Conservation (phyloP, 2,113 vertebrate species). For the Mormyrus lacerda region DNA sequence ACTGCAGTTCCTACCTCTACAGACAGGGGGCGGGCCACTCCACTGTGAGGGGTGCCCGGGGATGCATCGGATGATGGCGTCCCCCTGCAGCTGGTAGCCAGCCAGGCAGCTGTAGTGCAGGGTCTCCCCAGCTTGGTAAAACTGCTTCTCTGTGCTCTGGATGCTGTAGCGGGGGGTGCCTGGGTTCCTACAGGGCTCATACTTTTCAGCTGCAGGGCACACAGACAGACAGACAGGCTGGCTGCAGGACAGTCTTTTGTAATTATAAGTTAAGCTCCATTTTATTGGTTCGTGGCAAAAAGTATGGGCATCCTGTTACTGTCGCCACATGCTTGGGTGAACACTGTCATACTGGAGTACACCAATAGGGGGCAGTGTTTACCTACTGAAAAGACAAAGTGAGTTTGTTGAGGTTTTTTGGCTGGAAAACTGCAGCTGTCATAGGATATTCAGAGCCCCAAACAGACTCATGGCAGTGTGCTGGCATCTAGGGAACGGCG, state of each 20-base stretch:
- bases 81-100: slow-evolving; percentile 78
- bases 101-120: slow-evolving; percentile 78
- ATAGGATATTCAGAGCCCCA: not conserved
- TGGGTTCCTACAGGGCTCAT: slow-evolving; percentile 86
- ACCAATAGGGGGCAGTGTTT: not conserved
- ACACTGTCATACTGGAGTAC: not conserved
- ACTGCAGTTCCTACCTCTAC: slow-evolving; percentile 59
- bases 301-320: not conserved
- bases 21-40: slow-evolving; percentile 82
- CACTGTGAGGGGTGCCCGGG: slow-evolving; percentile 90
- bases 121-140: slow-evolving; percentile 79
- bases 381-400: not conserved
- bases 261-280: not conserved
- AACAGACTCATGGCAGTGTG: not conserved
- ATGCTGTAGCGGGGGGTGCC: slow-evolving; percentile 72
- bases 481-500: not conserved
- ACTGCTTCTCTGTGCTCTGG: slow-evolving; percentile 74
- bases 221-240: not conserved
- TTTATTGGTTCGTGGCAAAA: not conserved
- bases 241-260: not conserved
- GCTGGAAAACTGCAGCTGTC: not conserved
- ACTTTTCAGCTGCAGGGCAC: slow-evolving; percentile 70
- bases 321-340: not conserved
- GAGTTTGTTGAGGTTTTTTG: not conserved
- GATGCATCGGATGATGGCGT: slow-evolving; percentile 75